Evolutionary conservation across 2,113 vertebrate genomes (phyloP), one percentile per base, ranked within the genome.

Genomic region (Aviceda subcristata): DNA sequence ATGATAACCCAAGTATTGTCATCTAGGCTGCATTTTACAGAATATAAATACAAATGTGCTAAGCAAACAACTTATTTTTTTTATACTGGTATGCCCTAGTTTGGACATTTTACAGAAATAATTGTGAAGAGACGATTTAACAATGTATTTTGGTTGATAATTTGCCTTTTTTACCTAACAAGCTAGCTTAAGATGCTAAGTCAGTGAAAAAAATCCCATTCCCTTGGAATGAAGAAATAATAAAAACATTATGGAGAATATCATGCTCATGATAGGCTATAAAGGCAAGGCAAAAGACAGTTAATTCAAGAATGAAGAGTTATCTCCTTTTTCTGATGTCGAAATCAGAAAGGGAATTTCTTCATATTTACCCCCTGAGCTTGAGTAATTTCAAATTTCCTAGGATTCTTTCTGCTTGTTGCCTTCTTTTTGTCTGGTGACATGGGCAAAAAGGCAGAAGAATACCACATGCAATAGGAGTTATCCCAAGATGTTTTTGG

Each of bases 31-130:
- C 9, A 41, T 62, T 94, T 92, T 62, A 34, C 30, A 38, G 34
- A 95, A 59, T 63, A 34, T 26, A 74, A 79, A 59, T 72, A 34
- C 38, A 71, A 90, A 87, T 56, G 39, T 63, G 30, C 11, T 69
- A 82, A 56, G 15, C 6, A 78, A 76, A 72, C 27, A 43, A 45
- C 39, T 56, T 43, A 4, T n/a, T 62, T 69, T 17, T 86, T 92
- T 86, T 29, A 30, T 50, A 32, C 6, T 78, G 29, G 1, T 17
- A 51, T 34, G 29, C 3, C 0, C 0, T 18, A 3, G 3, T 50
- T 66, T 72, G 8, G 15, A 12, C 24, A n/a, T 83, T 18, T 74
- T 53, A 60, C 10, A 85, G 48, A 96, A 91, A 73, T 41, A 2
- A 75, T 39, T 36, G 23, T 41, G 76, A 92, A 60, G 20, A 46